Conservation (phyloP, 2,888 invertebrate species). For the Harmothoe impar region DNA sequence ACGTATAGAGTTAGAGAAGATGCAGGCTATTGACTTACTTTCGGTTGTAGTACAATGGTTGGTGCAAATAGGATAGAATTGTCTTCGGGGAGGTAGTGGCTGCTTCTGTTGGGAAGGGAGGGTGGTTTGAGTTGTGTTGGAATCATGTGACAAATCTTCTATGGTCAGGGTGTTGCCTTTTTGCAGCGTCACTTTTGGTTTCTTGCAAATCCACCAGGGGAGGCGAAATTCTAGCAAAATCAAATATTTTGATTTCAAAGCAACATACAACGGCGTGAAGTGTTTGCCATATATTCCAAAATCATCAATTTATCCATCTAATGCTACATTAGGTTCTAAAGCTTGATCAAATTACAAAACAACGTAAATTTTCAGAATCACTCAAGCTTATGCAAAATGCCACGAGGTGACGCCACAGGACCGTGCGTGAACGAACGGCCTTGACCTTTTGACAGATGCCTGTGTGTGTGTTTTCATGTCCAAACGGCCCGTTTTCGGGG, state of each 20-base stretch:
- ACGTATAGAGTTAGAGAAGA: too few species aligned
- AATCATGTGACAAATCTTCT: conserved; percentile 11
- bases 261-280: neutral
- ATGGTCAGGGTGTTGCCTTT: neutral
- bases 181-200: neutral
- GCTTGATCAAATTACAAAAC: neutral
- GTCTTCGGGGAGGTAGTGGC: too few species aligned
- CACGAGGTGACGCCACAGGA: neutral
- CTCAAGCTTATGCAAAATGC: neutral
- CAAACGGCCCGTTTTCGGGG: conserved; percentile 51
- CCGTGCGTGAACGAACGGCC: conserved; percentile 4
- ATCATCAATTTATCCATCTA: neutral
- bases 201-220: neutral
- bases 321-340: neutral
- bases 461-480: conserved; percentile 57
- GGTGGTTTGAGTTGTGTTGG: neutral
- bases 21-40: too few species aligned
- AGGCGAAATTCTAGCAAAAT: neutral
- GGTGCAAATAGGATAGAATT: too few species aligned
- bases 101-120: too few species aligned
- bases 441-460: conserved; percentile 60
- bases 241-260: neutral
- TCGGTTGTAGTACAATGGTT: too few species aligned
- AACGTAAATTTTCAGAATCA: neutral
- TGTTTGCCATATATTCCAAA: neutral